Evolutionary conservation across 2,888 invertebrate genomes (phyloP), one percentile per base, ranked within the genome.

Genomic region (Limnephilus auricula): DNA sequence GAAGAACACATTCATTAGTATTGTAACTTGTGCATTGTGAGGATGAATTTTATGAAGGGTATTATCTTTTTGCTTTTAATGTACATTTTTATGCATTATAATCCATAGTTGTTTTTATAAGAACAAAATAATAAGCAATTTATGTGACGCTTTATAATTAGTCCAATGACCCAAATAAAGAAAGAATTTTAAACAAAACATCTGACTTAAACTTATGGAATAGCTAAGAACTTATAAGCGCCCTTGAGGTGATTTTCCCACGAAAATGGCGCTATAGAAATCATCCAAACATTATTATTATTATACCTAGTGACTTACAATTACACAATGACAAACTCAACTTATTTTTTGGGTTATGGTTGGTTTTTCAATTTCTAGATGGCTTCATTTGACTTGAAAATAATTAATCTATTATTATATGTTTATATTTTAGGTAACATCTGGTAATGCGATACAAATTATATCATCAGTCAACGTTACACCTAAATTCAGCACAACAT

Each of bases 391-490:
- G 80, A 32, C 15, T 45, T 15, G 12, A 45, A 13, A 45, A 45
- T 45, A 80, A 4, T 80, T 80, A 30, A 80, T 80, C 5, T 15
- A 80, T 80, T 80, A 79, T 79, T 31, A 79, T 79, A 80, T 80
- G 80, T 18, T 87, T 32, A 25, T 90, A 30, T 79, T 92, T 93
- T 95, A 96, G 96, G 95, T 95, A 79, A 94, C 95, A 91, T 95
- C 94, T 93, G 95, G 95, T 93, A 94, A 95, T 89, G 95, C 95
- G 89, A 94, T 96, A 91, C 95, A 96, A 93, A 94, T 96, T 89
- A 95, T 96, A 94, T 95, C 96, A 93, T 65, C 91, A 94, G 94
- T 95, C 31, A 86, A 86, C 50, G 86, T 86, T 12, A 88, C 87
- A 18, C 87, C 87, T 6, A 88, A 88, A 34, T 88, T 78, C 78